Conservation (phyloP, 1,140 invertebrate species). For the Zaprionus taronus region DNA sequence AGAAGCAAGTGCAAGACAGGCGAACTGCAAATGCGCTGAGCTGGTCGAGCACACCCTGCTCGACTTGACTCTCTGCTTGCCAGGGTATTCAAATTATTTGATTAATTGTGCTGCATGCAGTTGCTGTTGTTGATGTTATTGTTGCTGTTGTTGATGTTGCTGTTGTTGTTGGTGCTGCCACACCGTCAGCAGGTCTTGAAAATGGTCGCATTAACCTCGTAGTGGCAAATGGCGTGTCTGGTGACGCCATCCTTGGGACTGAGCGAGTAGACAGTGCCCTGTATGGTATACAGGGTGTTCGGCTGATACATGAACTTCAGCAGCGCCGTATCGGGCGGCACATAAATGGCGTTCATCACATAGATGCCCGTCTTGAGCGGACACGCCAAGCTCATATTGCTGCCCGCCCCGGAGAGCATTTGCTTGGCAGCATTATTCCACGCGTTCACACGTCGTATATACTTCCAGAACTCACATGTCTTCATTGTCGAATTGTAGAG, state of each 20-base stretch:
- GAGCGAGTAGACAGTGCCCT: conserved; percentile 58
- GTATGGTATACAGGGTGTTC: conserved; percentile 66
- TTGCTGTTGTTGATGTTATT: neutral
- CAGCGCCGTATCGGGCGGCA: conserved; percentile 70
- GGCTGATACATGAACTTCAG: conserved; percentile 78
- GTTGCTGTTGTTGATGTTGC: neutral
- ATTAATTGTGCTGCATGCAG: conserved; percentile 2
- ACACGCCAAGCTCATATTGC: conserved; percentile 73
- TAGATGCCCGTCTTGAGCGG: conserved; percentile 67
- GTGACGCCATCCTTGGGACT: conserved; percentile 51
- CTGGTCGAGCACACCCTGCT: neutral
- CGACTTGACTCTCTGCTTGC: neutral
- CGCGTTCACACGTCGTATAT: conserved; percentile 62
- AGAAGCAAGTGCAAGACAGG: neutral
- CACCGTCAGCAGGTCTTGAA: conserved; percentile 57
- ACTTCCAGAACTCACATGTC: conserved; percentile 74
- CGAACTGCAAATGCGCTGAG: neutral
- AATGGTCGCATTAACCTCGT: conserved; percentile 75
- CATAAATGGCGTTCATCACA: conserved; percentile 66
- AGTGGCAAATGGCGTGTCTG: conserved; percentile 53
- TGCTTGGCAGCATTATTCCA: conserved; percentile 68
- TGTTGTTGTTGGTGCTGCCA: neutral
- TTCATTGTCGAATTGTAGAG: conserved; percentile 69
- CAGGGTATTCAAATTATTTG: conserved; percentile 10
- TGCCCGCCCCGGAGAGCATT: conserved; percentile 57